Conservation (phyloP, 1,140 invertebrate species). For the Lerema accius region DNA sequence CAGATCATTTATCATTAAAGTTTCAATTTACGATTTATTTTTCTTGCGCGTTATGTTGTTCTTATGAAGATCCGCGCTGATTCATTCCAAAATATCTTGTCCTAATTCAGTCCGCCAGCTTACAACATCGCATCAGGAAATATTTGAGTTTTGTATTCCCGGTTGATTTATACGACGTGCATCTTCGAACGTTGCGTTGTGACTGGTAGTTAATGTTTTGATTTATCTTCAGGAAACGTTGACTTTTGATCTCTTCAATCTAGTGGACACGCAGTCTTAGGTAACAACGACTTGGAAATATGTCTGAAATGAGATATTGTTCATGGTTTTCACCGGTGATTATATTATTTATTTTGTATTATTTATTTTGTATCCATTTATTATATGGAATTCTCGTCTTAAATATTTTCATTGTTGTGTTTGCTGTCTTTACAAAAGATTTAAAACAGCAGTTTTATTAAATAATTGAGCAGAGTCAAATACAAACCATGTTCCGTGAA, state of each 20-base stretch:
- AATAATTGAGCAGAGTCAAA: too few species aligned
- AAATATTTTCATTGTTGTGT: too few species aligned
- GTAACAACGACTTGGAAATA: slow-evolving; percentile 31
- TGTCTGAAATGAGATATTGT: slow-evolving; percentile 31
- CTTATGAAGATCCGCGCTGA: not conserved
- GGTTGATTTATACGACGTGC: slow-evolving; percentile 39
- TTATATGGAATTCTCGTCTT: too few species aligned
- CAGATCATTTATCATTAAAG: not conserved
- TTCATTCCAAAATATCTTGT: slow-evolving; percentile 12
- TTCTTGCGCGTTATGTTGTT: not conserved
- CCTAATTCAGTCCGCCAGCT: slow-evolving; percentile 12
- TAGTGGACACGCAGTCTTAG: slow-evolving; percentile 18
- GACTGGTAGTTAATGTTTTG: slow-evolving; percentile 43
- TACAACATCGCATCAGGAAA: slow-evolving; percentile 23
- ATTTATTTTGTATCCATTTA: not conserved
- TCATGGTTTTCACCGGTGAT: slow-evolving; percentile 4
- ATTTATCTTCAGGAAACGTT: slow-evolving; percentile 55
- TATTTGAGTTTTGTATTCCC: slow-evolving; percentile 41
- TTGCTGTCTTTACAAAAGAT: too few species aligned
- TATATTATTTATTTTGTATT: too few species aligned
- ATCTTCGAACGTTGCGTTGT: slow-evolving; percentile 33
- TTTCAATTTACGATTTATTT: not conserved
- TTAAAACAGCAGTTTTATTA: too few species aligned
- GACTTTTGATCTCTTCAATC: slow-evolving; percentile 49
- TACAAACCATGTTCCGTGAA: too few species aligned